Conservation (phyloP, 1,140 invertebrate genomes). For the Drosophila carrolli region DNA sequence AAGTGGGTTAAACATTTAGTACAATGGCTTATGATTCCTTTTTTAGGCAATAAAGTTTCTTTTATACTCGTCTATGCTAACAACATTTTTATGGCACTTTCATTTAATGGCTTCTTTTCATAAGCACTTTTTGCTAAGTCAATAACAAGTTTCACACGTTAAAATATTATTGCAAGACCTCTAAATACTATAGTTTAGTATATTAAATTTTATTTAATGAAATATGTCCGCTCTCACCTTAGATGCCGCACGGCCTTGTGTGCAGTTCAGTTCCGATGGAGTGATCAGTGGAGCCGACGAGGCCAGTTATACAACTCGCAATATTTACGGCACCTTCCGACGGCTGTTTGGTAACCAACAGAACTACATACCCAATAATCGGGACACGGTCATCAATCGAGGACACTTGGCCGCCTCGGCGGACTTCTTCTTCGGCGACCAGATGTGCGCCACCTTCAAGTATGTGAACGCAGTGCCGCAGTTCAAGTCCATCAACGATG, state of each 20-base stretch:
- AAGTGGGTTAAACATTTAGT: no score
- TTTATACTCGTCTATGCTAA: no score
- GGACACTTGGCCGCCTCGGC: constrained; percentile 55
- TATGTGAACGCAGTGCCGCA: constrained; percentile 85
- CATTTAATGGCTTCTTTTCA: no score
- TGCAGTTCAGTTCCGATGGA: constrained; percentile 31
- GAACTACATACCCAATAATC: constrained; percentile 28
- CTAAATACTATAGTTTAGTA: no score
- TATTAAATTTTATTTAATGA: not conserved
- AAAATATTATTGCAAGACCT: no score
- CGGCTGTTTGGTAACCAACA: constrained; percentile 32
- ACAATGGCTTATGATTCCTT: no score
- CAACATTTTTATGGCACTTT: no score
- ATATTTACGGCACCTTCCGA: constrained; percentile 21
- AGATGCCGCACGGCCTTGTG: constrained; percentile 32
- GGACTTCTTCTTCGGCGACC: constrained; percentile 45
- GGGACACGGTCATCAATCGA: constrained; percentile 37
- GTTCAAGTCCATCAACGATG: constrained; percentile 85
- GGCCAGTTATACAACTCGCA: constrained; percentile 21
- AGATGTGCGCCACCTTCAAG: constrained; percentile 75
- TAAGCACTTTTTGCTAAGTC: no score
- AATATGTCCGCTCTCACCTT: no score
- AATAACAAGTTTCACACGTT: no score
- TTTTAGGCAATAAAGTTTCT: no score
- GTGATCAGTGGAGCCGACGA: constrained; percentile 31